These are phyloP conservation scores for Lepidocyrtoides sp. DNA, from an alignment of 2,888 invertebrate genomes.

Conservation along the genomic window DNA sequence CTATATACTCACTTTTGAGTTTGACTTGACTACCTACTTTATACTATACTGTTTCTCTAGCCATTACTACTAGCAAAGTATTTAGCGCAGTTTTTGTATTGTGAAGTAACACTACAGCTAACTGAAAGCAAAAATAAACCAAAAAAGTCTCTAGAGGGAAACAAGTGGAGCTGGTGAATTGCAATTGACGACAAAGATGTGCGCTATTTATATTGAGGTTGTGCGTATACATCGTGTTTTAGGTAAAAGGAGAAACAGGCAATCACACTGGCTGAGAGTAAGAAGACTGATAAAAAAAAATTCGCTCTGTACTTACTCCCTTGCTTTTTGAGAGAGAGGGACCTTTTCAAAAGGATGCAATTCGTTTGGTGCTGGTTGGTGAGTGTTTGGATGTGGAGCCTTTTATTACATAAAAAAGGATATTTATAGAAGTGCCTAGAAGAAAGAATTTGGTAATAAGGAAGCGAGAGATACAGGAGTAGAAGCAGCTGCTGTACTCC, in stretches of 20 bases:
- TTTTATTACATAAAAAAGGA: constrained; percentile 34
- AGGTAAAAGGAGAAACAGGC: too few species aligned
- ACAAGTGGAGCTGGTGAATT: constrained; percentile 60
- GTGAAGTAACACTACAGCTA: not conserved
- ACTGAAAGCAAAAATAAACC: not conserved
- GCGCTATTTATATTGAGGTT: not conserved
- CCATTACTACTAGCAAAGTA: not conserved
- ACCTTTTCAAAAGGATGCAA: constrained; percentile 37
- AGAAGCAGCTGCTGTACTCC: constrained; percentile 31
- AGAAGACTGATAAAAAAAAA: not conserved
- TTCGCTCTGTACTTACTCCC: not conserved
- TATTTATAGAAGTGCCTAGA: constrained; percentile 34
- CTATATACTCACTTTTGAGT: not conserved
- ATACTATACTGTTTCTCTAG: not conserved
- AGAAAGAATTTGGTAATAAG: constrained; percentile 48
- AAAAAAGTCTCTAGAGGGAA: constrained; percentile 52
- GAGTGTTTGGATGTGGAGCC: constrained; percentile 5
- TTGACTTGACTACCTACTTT: constrained; percentile 37
- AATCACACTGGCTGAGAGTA: not conserved
- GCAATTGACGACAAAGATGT: constrained; percentile 54
- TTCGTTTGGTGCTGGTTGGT: not conserved
- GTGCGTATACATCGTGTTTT: not conserved
- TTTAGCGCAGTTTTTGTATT: constrained; percentile 33
- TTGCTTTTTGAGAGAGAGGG: not conserved
- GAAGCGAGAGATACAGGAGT: not conserved